These are phyloP conservation scores for Peromyscus attwateri DNA, from an alignment of 2,797 vertebrate species.

Conservation along the genomic window DNA sequence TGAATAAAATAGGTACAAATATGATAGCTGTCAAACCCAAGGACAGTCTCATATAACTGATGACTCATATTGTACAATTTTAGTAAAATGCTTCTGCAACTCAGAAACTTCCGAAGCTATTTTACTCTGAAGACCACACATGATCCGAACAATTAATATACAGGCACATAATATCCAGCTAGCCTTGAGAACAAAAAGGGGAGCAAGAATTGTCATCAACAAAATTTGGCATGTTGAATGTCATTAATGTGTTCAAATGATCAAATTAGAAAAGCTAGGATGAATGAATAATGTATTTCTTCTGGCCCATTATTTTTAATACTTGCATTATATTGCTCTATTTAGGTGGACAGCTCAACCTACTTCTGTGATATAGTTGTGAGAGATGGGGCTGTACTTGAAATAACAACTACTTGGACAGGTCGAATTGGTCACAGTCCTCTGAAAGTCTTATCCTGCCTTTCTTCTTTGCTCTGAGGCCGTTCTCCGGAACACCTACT, in stretches of 20 bases:
- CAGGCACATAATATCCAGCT: not conserved
- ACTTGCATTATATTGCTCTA: not conserved
- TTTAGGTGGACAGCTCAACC: not conserved
- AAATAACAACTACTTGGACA: not conserved
- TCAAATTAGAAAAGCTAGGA: not conserved
- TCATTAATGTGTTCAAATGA: not conserved
- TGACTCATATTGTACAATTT: not conserved
- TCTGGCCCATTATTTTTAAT: not conserved
- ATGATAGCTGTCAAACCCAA: not conserved
- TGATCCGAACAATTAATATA: conserved; percentile 6
- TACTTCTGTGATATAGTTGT: not conserved
- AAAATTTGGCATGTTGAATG: not conserved
- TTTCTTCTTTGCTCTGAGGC: not conserved
- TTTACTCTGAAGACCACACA: conserved; percentile 21
- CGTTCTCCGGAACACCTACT: not conserved
- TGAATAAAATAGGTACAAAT: not conserved
- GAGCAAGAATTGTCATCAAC: not conserved
- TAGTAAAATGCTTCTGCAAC: not conserved
- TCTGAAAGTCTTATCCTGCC: not conserved
- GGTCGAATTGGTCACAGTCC: not conserved
- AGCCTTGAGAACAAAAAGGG: not conserved
- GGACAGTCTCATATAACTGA: not conserved
- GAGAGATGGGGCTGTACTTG: not conserved
- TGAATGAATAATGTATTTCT: not conserved
- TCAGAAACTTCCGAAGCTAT: not conserved